Evolutionary conservation across 2,888 invertebrate species (phyloP), one percentile per base, ranked within the genome.

Genomic region (Thysanoteuthis rhombus): DNA sequence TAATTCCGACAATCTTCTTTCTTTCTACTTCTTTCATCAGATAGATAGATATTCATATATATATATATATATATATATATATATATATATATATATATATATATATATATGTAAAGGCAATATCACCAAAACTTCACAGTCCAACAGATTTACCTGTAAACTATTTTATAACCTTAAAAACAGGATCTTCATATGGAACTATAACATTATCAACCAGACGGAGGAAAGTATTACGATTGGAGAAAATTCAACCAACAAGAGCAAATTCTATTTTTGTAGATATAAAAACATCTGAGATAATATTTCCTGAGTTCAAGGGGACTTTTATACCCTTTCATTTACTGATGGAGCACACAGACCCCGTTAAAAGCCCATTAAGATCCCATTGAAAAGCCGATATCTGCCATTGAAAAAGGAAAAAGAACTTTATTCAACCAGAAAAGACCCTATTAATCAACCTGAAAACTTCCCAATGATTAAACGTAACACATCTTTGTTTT

Each of bases 401-500:
- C 90, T 90, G 38, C 38, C 19, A 39, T 36, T 19, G 32, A 90
- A 90, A n/a, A 22, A 36, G 1, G 8, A 75, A 5, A 32, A n/a
- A 32, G 0, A 75, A 75, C 2, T 6, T 16, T 36, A n/a, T 12
- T 25, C 0, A 19, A n/a, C 12, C n/a, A 12, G 10, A 25, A 25
- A 52, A 52, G 25, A 52, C 19, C 19, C 16, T 2, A n/a, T 39
- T 12, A 91, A 40, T 10, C 42, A 28, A 42, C 5, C 22, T 58
- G 45, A 38, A 47, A 47, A 2, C 58, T 36, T 36, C 58, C 93
- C 92, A 52, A 95, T 94, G 94, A 92, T 96, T 39, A 94, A 95
- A 91, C 95, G 95, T 25, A 95, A 95, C 94, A 95, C 95, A 92
- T 96, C 96, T 93, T 94, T 96, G 58, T 95, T 96, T 92, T 95